Percentiles rank a stretch among this genome's conserved stretches.
These are phyloP conservation scores for Danionella cerebrum DNA, from an alignment of 2,113 vertebrate genomes.

Conservation along the genomic window DNA sequence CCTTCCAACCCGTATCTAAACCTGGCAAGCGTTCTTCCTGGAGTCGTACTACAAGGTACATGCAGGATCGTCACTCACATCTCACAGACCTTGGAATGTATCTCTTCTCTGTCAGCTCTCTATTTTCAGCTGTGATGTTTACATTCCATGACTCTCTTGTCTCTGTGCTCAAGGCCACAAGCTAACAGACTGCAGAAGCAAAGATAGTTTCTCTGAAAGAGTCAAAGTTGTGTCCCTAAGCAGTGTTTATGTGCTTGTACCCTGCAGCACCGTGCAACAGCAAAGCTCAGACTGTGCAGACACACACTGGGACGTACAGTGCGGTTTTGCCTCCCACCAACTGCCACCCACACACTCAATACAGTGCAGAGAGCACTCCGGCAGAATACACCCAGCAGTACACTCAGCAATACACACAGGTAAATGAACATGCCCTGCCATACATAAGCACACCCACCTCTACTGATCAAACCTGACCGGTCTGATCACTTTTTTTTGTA, in stretches of 20 bases:
- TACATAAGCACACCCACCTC: too few relatives aligned
- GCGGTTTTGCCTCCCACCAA: slow-evolving; percentile 63
- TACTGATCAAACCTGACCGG: too few relatives aligned
- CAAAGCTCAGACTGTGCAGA: slow-evolving; percentile 64
- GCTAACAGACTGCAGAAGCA: slow-evolving; percentile 1
- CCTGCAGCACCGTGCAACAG: slow-evolving; percentile 61
- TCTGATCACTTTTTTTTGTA: too few relatives aligned
- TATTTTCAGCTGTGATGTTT: slow-evolving; percentile 18
- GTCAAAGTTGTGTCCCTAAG: not conserved
- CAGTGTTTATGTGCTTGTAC: not conserved
- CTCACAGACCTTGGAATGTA: not conserved
- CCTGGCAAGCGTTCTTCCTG: slow-evolving; percentile 87
- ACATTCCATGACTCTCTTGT: slow-evolving; percentile 16
- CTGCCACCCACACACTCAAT: slow-evolving; percentile 69
- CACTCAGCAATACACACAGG: slow-evolving; percentile 69
- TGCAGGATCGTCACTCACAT: slow-evolving; percentile 10
- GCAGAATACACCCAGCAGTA: slow-evolving; percentile 73
- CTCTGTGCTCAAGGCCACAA: slow-evolving; percentile 18
- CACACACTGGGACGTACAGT: slow-evolving; percentile 60
- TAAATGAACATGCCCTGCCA: slow-evolving; percentile 33
- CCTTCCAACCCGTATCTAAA: slow-evolving; percentile 96
- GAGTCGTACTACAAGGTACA: slow-evolving; percentile 75
- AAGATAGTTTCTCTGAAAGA: not conserved
- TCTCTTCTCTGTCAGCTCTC: slow-evolving; percentile 12
- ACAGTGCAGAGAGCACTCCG: slow-evolving; percentile 68